Evolutionary conservation across 2,797 vertebrate species (phyloP), one percentile per base, ranked within the genome.

Genomic region (Pipistrellus pipistrellus): DNA sequence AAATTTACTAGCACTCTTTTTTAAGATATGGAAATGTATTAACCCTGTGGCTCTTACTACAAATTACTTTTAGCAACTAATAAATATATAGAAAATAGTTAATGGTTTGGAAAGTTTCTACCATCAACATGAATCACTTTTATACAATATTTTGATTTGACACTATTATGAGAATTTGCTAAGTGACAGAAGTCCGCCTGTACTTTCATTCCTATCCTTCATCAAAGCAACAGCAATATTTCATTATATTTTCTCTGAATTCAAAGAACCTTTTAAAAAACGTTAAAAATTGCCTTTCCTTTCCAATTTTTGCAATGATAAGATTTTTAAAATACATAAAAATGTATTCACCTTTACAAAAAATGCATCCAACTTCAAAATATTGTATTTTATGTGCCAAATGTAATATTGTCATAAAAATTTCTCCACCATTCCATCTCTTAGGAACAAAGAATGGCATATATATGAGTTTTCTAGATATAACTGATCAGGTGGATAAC

Each of bases 61-160:
- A 73, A 91, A 62, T 93, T 35, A 57, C 27, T 88, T 93, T 90
- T 66, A 88, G 7, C 48, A 90, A 6, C 68, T 85, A 94, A 48
- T 38, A 46, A 7, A 17, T 78, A 21, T 20, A 76, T 17, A 38
- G 21, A 88, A 80, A 94, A 7, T 15, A 44, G 64, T 90, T 88
- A 76, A 75, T 68, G 35, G 12, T 91, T n/a, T 76, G 27, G 8
- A 64, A 77, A 83, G 0, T 92, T 96, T 90, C 75, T 95, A 20
- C 30, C 14, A 51, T 59, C 68, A 97, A 69, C 78, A 68, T 23
- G 82, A 91, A 14, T 88, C 57, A 71, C 12, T 91, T 94, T 30
- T 86, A 77, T 46, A n/a, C 8, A 48, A 95, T 55, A 92, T 96
- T 93, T 95, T 83, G 25, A 87, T 92, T 95, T 96, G 66, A 94